These are phyloP conservation scores for Bryconaethiops microstoma DNA, from an alignment of 2,797 vertebrate species.

Conservation along the genomic window DNA sequence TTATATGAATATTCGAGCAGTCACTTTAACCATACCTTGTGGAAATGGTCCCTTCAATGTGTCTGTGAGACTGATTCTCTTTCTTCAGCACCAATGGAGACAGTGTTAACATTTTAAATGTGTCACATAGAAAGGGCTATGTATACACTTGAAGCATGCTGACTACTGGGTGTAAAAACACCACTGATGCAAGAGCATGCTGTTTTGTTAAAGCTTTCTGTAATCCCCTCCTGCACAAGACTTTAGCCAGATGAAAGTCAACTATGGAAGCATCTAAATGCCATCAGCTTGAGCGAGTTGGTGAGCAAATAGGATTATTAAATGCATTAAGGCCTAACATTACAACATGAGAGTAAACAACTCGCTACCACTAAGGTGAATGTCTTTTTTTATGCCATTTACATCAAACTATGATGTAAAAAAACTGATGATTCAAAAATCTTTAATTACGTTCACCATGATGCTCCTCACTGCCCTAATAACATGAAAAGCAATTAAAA, in stretches of 20 bases:
- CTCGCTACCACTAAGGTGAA: neutral
- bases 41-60: neutral
- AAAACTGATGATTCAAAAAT: neutral
- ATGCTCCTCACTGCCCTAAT: conserved; percentile 8
- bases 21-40: neutral
- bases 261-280: conserved; percentile 39
- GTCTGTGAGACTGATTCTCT: neutral
- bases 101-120: neutral
- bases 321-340: conserved; percentile 27
- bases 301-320: conserved; percentile 46
- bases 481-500: conserved; percentile 14
- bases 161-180: conserved; percentile 43
- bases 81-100: neutral
- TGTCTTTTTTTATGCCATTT: neutral
- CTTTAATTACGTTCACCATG: neutral
- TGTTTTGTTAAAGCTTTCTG: conserved; percentile 26
- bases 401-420: neutral
- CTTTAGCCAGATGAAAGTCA: conserved; percentile 49
- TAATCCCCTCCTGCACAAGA: conserved; percentile 27
- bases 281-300: conserved; percentile 31
- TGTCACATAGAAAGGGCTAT: conserved; percentile 5
- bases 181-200: conserved; percentile 24
- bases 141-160: conserved; percentile 17
- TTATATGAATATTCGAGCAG: neutral
- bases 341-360: neutral